Percentiles rank a stretch among this genome's conserved stretches.
Conservation (phyloP, 2,888 invertebrate genomes). For the Caenorhabditis sp. region DNA sequence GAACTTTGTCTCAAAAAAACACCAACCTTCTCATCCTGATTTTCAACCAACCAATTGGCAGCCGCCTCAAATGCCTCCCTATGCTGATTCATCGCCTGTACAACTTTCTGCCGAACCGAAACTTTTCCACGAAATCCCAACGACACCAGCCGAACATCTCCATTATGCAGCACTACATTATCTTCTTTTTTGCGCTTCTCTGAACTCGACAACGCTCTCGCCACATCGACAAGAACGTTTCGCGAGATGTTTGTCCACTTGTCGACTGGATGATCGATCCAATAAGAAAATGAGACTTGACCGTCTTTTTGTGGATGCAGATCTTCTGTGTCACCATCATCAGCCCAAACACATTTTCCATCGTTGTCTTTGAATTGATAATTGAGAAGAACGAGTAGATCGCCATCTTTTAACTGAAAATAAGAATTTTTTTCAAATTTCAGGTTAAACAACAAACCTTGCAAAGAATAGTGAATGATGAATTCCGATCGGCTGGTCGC, state of each 20-base stretch:
- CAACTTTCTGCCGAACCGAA: conserved; percentile 76
- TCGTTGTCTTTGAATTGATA: conserved; percentile 44
- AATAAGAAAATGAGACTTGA: conserved; percentile 50
- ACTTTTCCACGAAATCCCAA: conserved; percentile 52
- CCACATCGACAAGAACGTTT: conserved; percentile 58
- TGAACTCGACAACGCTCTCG: conserved; percentile 52
- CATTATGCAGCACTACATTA: conserved; percentile 45
- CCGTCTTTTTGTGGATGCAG: conserved; percentile 26
- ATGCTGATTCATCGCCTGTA: conserved; percentile 84
- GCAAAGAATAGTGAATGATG: conserved; percentile 54
- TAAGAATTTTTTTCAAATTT: neutral
- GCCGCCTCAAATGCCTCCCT: conserved; percentile 89
- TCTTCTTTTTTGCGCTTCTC: conserved; percentile 34
- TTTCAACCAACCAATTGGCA: conserved; percentile 87
- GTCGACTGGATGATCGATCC: conserved; percentile 29
- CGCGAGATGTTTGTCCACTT: conserved; percentile 50
- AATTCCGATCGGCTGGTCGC: conserved; percentile 44
- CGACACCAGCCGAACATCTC: conserved; percentile 40
- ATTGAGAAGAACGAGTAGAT: conserved; percentile 52
- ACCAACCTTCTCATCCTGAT: conserved; percentile 78
- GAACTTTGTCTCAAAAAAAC: neutral
- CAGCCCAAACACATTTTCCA: conserved; percentile 46
- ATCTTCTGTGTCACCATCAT: conserved; percentile 34
- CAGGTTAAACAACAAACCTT: conserved; percentile 12
- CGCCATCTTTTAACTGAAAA: conserved; percentile 40